Evolutionary conservation across 53 echinoderm and acorn worm genomes (phyloP).

Genomic region (Zoroaster sp.): DNA sequence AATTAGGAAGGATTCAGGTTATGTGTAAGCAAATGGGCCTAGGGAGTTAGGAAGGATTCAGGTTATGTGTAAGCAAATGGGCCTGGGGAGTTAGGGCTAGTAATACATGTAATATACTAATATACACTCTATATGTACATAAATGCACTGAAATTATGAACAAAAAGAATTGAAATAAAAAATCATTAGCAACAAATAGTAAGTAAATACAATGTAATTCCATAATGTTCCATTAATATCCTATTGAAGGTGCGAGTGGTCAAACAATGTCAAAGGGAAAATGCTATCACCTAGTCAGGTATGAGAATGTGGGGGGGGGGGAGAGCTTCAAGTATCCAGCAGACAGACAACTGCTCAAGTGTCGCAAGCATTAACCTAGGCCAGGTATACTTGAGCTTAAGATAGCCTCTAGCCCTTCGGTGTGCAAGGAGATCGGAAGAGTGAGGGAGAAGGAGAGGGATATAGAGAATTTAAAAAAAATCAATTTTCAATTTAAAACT

Average conservation of each 20-base stretch:
- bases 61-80: too few relatives aligned
- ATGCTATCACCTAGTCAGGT: not conserved
- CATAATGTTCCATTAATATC: too few relatives aligned
- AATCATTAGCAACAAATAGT: too few relatives aligned
- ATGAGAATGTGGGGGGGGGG: not conserved
- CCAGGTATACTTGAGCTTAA: slow-evolving; percentile 19
- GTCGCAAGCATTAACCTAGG: slow-evolving; percentile 32
- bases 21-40: too few relatives aligned
- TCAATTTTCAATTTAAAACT: slow-evolving; percentile 59
- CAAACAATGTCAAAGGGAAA: not conserved
- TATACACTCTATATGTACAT: too few relatives aligned
- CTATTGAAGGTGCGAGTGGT: not conserved
- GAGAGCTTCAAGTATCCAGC: not conserved
- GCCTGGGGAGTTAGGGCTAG: too few relatives aligned
- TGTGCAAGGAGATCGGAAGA: not conserved
- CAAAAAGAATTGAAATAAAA: too few relatives aligned
- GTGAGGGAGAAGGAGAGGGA: not conserved
- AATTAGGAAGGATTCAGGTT: too few relatives aligned
- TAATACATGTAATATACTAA: too few relatives aligned
- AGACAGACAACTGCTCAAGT: slow-evolving; percentile 27
- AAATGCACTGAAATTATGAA: too few relatives aligned
- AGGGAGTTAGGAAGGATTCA: too few relatives aligned
- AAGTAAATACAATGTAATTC: too few relatives aligned
- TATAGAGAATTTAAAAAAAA: not conserved
- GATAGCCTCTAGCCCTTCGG: not conserved